Evolutionary conservation across 1,140 invertebrate genomes (phyloP).

Genomic region (Ganaspis sp.): DNA sequence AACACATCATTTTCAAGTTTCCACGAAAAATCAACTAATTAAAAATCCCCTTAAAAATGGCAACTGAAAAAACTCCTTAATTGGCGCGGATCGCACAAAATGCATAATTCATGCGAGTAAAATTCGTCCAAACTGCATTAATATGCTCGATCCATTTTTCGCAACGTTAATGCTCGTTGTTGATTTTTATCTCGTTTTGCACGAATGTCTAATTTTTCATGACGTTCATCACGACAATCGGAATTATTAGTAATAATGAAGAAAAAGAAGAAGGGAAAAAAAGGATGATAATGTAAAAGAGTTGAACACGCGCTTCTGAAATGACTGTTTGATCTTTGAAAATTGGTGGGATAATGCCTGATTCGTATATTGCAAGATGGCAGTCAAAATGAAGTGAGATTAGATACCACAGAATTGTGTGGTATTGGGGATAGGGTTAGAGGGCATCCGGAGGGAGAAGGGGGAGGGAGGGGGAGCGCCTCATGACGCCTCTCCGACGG

Average conservation of each 20-base stretch:
- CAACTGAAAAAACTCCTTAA: not conserved
- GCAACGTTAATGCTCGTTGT: conserved; percentile 13
- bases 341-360: not conserved
- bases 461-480: not conserved
- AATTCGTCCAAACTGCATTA: conserved; percentile 9
- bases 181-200: conserved; percentile 3
- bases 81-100: not conserved
- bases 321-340: not conserved
- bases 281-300: not conserved
- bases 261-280: not conserved
- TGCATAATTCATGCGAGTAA: not conserved
- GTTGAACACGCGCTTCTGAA: not conserved
- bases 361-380: conserved; percentile 47
- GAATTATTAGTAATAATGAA: not conserved
- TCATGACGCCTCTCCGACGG: conserved; percentile 53
- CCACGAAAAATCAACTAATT: too few relatives aligned
- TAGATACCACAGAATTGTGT: conserved; percentile 46
- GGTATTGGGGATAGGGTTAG: conserved; percentile 27
- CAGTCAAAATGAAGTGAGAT: conserved; percentile 54
- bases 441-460: conserved; percentile 41
- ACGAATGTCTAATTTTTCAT: conserved; percentile 19
- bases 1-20: too few relatives aligned
- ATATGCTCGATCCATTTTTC: conserved; percentile 25
- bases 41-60: too few relatives aligned
- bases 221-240: conserved; percentile 18